Evolutionary conservation across 2,113 vertebrate genomes (phyloP).

Genomic region (Barbus barbus): DNA sequence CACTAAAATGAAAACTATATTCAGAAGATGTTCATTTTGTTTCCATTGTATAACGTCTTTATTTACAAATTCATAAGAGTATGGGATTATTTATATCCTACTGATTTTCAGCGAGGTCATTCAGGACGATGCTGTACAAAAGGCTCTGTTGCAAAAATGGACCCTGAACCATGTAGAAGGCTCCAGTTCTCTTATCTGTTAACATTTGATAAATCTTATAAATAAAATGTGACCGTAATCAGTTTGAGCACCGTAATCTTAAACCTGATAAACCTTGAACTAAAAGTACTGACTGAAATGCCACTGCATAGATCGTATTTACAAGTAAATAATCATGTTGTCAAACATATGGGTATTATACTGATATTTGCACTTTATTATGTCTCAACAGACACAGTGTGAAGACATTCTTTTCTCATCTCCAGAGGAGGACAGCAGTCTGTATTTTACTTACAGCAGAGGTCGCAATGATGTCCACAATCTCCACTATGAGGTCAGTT

Average conservation of each 20-base stretch:
- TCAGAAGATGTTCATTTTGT: not conserved
- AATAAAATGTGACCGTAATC: slow-evolving; percentile 8
- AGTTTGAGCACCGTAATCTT: not conserved
- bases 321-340: not conserved
- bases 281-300: not conserved
- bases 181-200: slow-evolving; percentile 15
- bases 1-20: not conserved
- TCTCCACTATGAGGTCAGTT: slow-evolving; percentile 88
- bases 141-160: slow-evolving; percentile 33
- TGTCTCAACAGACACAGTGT: slow-evolving; percentile 52
- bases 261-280: not conserved
- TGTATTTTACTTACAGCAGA: slow-evolving; percentile 95
- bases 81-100: not conserved
- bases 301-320: not conserved
- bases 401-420: slow-evolving; percentile 79
- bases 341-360: not conserved
- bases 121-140: not conserved
- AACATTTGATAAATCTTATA: slow-evolving; percentile 19
- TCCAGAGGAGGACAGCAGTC: slow-evolving; percentile 88
- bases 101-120: not conserved
- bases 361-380: not conserved
- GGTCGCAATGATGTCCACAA: slow-evolving; percentile 83
- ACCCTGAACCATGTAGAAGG: slow-evolving; percentile 46
- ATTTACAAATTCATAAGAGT: not conserved
- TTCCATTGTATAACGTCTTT: not conserved